phyloP scores from a whole-genome alignment of 1,140 invertebrate genomes.

The Hyposmocoma kahamanoa region DNA sequence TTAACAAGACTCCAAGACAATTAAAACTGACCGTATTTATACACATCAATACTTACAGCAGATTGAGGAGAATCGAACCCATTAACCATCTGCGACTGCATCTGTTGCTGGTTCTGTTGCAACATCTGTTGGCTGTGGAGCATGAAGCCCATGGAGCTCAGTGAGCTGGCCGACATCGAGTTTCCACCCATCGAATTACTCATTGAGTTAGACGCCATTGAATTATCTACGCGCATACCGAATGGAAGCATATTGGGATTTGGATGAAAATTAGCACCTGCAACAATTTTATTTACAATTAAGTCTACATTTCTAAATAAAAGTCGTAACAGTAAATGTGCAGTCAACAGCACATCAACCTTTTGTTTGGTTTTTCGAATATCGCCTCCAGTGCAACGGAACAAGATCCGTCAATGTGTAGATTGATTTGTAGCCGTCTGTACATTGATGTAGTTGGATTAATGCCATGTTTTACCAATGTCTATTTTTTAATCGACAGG shows the following conservation, averaged over 20 bases:
- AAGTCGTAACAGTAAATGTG: too few relatives aligned
- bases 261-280: slow-evolving; percentile 68
- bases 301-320: too few relatives aligned
- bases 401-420: too few relatives aligned
- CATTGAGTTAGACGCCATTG: slow-evolving; percentile 22
- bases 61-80: slow-evolving; percentile 48
- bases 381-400: too few relatives aligned
- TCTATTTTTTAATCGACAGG: too few relatives aligned
- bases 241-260: slow-evolving; percentile 65
- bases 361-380: too few relatives aligned
- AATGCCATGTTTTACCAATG: too few relatives aligned
- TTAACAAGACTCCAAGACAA: neutral
- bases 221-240: slow-evolving; percentile 66
- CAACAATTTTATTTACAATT: too few relatives aligned
- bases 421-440: too few relatives aligned
- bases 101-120: slow-evolving; percentile 38
- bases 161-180: neutral
- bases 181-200: neutral
- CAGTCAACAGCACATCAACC: too few relatives aligned
- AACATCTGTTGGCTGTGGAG: slow-evolving; percentile 40
- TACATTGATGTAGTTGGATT: too few relatives aligned
- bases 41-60: slow-evolving; percentile 39
- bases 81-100: slow-evolving; percentile 43
- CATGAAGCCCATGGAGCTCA: slow-evolving; percentile 24
- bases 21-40: slow-evolving; percentile 5